Conservation (phyloP, 2,888 invertebrate genomes). For the Cryptus armator region DNA sequence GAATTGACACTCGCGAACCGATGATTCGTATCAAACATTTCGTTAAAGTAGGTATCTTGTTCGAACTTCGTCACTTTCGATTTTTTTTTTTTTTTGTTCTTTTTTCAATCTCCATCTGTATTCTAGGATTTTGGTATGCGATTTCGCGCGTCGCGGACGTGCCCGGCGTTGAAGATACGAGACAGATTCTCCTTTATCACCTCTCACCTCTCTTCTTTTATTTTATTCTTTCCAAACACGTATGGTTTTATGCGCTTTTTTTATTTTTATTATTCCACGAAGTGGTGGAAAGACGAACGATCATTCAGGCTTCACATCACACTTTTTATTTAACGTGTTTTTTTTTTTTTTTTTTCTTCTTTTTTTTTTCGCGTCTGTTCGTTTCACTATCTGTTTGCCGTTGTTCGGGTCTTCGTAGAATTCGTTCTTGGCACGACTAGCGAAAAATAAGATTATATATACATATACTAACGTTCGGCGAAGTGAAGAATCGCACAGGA, state of each 20-base stretch:
- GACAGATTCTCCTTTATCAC: conserved; percentile 45
- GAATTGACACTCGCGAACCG: not conserved
- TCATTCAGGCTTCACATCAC: conserved; percentile 30
- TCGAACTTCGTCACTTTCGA: conserved; percentile 4
- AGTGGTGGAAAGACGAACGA: conserved; percentile 41
- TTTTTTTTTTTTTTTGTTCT: conserved; percentile 12
- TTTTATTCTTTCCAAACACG: conserved; percentile 61
- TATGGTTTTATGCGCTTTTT: conserved; percentile 42
- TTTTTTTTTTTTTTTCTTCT: not conserved
- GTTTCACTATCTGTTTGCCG: conserved; percentile 7
- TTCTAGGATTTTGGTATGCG: conserved; percentile 51
- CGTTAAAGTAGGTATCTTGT: not conserved
- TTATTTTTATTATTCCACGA: conserved; percentile 47
- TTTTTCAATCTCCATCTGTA: not conserved
- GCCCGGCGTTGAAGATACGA: conserved; percentile 39
- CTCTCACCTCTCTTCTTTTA: conserved; percentile 39
- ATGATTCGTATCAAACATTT: conserved; percentile 9
- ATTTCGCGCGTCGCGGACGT: conserved; percentile 50
- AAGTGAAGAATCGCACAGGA: conserved; percentile 15
- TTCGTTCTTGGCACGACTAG: not conserved
- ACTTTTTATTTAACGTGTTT: conserved; percentile 17
- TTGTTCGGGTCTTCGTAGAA: conserved; percentile 41
- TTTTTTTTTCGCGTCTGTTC: conserved; percentile 7
- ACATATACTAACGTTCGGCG: conserved; percentile 36
- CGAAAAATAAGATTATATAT: not conserved